These are phyloP conservation scores for Trissolcus brochymenae DNA, from an alignment of 2,888 invertebrate species.

Conservation along the genomic window DNA sequence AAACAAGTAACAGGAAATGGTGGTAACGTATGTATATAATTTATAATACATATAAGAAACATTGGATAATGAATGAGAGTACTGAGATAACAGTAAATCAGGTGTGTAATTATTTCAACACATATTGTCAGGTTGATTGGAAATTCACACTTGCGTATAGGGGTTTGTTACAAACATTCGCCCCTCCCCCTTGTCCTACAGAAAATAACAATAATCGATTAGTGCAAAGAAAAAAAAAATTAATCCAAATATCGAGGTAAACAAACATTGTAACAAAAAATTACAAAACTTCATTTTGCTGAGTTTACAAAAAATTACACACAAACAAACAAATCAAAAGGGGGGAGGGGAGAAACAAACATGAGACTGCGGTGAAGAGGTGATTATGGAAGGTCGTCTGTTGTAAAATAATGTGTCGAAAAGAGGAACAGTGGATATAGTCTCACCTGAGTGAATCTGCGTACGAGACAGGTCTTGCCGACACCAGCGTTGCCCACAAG, in stretches of 20 bases:
- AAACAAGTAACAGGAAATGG: too few relatives aligned
- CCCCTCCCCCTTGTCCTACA: background rate
- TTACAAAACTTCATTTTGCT: too few relatives aligned
- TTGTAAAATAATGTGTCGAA: background rate
- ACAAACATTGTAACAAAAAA: background rate
- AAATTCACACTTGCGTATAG: background rate
- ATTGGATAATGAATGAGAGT: background rate
- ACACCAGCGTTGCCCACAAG: constrained; percentile 98
- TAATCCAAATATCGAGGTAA: background rate
- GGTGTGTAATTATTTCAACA: too few relatives aligned
- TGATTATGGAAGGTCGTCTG: background rate
- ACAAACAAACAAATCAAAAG: too few relatives aligned
- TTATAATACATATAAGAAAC: too few relatives aligned
- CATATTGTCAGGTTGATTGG: constrained; percentile 1
- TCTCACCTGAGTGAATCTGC: constrained; percentile 93
- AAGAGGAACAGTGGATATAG: constrained; percentile 2
- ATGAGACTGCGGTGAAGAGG: background rate
- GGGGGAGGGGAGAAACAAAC: too few relatives aligned
- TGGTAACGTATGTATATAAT: too few relatives aligned
- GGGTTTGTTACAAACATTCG: background rate
- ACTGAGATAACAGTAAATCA: background rate
- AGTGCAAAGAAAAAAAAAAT: background rate
- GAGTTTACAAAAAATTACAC: too few relatives aligned
- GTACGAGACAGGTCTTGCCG: constrained; percentile 97
- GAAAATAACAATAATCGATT: background rate